Evolutionary conservation across 2,113 vertebrate genomes (phyloP).

Genomic region (Gallinago jamesoni): DNA sequence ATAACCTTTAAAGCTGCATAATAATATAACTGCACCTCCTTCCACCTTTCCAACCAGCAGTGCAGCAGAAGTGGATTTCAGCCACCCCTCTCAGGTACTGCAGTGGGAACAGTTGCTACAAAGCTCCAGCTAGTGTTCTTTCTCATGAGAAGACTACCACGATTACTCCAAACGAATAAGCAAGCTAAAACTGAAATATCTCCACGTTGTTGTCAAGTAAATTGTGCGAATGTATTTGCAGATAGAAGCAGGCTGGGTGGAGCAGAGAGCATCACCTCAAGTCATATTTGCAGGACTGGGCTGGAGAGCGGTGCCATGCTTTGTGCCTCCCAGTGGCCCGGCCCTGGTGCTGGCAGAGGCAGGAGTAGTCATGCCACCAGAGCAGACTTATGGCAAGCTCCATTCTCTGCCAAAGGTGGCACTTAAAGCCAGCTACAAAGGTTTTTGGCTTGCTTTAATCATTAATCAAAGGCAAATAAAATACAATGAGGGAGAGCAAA

Average conservation of each 20-base stretch:
- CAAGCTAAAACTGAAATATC: conserved; percentile 4
- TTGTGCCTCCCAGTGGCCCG: not conserved
- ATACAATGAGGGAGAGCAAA: not conserved
- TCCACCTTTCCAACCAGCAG: conserved; percentile 14
- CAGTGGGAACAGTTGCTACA: not conserved
- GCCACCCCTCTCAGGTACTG: not conserved
- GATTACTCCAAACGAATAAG: not conserved
- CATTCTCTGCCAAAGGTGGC: not conserved
- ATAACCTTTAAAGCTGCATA: conserved; percentile 32
- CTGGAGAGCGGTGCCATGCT: not conserved
- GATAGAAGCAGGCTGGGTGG: not conserved
- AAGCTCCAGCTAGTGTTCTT: not conserved
- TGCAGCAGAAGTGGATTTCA: conserved; percentile 21
- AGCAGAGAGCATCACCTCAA: not conserved
- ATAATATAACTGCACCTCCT: conserved; percentile 25
- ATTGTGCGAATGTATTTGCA: not conserved
- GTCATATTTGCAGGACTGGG: not conserved
- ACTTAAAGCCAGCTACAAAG: not conserved
- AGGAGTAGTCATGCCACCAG: not conserved
- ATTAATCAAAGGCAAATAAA: conserved; percentile 11
- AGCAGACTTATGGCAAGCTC: not conserved
- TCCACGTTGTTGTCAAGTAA: not conserved
- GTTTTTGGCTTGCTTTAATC: not conserved
- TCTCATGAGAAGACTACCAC: not conserved
- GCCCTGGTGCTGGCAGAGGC: not conserved